A percentile compares a stretch with the other conserved stretches of the same genome.
Evolutionary conservation across 2,888 invertebrate genomes (phyloP).

Genomic region (Melanophora roralis): DNA sequence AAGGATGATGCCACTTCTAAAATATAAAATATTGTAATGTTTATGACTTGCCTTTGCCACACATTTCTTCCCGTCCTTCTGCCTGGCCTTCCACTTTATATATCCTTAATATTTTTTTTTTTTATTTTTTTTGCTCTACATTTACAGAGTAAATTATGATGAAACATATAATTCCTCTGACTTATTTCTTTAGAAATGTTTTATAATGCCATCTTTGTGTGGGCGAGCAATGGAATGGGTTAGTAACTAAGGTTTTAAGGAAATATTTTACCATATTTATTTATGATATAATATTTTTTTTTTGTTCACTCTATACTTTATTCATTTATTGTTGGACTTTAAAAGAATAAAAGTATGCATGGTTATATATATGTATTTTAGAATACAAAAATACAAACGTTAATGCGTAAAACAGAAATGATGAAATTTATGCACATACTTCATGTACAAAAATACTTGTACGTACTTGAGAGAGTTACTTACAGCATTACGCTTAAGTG

Average conservation of each 20-base stretch:
- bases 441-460: slow-evolving; percentile 57
- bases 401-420: slow-evolving; percentile 3
- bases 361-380: slow-evolving; percentile 1
- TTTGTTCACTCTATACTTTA: neutral
- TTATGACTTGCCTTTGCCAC: slow-evolving; percentile 59
- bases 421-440: slow-evolving; percentile 61
- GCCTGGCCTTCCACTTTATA: neutral
- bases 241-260: neutral
- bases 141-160: slow-evolving; percentile 56
- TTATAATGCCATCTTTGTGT: slow-evolving; percentile 6
- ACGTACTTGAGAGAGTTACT: slow-evolving; percentile 62
- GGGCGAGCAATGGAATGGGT: neutral
- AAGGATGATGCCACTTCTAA: slow-evolving; percentile 64
- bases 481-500: slow-evolving; percentile 60
- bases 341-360: slow-evolving; percentile 7
- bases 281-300: slow-evolving; percentile 41
- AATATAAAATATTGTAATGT: slow-evolving; percentile 63
- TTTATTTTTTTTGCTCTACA: slow-evolving; percentile 5
- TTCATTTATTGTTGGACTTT: slow-evolving; percentile 24
- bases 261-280: slow-evolving; percentile 59
- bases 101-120: neutral
- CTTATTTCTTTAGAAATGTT: slow-evolving; percentile 47
- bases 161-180: slow-evolving; percentile 55
- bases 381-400: neutral
- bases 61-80: neutral